phyloP scores from a whole-genome alignment of 2,113 vertebrate genomes.

The Dicaeum eximium region DNA sequence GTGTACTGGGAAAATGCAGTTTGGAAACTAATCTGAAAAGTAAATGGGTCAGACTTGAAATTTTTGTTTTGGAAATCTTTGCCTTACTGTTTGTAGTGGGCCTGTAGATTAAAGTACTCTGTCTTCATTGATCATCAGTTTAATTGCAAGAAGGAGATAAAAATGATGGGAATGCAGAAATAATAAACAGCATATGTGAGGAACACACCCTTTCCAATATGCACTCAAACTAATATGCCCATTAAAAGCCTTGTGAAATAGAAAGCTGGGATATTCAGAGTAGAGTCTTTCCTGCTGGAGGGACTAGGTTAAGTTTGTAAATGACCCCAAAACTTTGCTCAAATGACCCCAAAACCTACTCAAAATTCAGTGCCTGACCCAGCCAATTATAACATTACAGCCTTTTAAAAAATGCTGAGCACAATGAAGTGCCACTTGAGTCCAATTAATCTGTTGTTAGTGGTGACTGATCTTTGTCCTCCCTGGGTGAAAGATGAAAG shows the following conservation, averaged over 20 bases:
- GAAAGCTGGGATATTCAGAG: neutral
- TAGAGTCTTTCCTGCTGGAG: neutral
- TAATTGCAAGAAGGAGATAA: neutral
- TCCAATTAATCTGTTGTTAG: neutral
- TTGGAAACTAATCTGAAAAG: neutral
- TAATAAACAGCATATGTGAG: neutral
- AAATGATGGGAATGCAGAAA: neutral
- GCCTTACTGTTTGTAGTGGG: neutral
- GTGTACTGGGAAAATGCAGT: neutral
- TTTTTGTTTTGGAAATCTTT: neutral
- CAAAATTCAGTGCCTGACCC: neutral
- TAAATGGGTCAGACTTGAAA: neutral
- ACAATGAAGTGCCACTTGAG: neutral
- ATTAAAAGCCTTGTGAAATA: neutral
- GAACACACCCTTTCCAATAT: neutral
- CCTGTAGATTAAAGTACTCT: neutral
- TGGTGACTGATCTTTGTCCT: neutral
- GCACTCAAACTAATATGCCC: neutral
- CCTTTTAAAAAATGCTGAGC: neutral
- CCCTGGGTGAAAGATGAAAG: neutral
- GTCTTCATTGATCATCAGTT: neutral
- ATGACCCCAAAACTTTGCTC: neutral
- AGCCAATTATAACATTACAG: neutral
- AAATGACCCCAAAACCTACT: neutral
- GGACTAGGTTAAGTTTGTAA: neutral